These are phyloP conservation scores for Brienomyrus brachyistius DNA, from an alignment of 2,113 vertebrate genomes.

Conservation along the genomic window DNA sequence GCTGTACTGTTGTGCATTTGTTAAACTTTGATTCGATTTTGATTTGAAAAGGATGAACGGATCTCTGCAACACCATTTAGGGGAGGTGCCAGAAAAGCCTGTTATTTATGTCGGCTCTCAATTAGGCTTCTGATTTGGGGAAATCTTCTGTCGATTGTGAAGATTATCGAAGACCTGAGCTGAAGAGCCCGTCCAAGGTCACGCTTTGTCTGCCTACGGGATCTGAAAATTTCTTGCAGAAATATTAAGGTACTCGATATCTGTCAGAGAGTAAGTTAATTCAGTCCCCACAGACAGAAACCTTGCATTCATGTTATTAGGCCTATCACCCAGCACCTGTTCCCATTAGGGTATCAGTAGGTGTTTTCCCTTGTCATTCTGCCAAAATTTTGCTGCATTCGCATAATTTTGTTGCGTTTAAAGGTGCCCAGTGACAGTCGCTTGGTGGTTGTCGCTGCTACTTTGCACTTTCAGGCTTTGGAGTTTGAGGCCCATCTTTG, in stretches of 20 bases:
- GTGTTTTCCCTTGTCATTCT: neutral
- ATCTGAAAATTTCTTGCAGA: neutral
- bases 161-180: conserved; percentile 52
- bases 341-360: neutral
- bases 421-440: neutral
- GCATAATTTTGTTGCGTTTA: neutral
- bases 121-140: conserved; percentile 41
- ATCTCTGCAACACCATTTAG: neutral
- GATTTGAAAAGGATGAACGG: neutral
- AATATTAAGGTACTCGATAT: neutral
- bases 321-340: neutral
- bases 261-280: neutral
- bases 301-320: neutral
- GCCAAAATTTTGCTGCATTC: neutral
- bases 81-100: neutral
- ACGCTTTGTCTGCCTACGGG: neutral
- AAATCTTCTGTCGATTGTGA: conserved; percentile 49
- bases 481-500: neutral
- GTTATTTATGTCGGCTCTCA: conserved; percentile 4
- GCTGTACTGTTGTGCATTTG: neutral
- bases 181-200: neutral
- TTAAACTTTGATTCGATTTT: neutral
- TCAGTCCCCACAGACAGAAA: neutral
- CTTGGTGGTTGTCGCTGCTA: neutral
- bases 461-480: neutral